A percentile compares a stretch with the other conserved stretches of the same genome.
Evolutionary conservation across 2,797 vertebrate genomes (phyloP).

Genomic region (Yasuhikotakia modesta): DNA sequence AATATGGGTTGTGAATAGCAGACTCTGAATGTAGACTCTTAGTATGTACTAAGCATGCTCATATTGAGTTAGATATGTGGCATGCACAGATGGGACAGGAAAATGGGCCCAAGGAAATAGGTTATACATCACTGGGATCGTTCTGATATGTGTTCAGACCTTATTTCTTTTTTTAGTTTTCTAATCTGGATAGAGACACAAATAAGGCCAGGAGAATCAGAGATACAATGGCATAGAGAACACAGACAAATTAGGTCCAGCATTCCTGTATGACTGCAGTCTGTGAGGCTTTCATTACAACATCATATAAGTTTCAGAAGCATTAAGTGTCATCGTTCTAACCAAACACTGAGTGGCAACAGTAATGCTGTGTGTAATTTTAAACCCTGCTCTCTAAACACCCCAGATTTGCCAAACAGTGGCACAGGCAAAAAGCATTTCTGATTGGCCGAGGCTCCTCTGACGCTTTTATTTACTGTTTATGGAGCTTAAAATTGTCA

Average conservation of each 20-base stretch:
- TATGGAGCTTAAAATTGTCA: not conserved
- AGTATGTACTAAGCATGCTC: not conserved
- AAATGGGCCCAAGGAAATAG: conserved; percentile 29
- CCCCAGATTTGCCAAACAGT: too few species aligned
- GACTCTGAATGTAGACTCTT: too few species aligned
- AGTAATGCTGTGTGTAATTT: too few species aligned
- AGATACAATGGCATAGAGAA: not conserved
- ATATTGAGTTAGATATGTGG: not conserved
- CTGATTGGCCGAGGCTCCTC: too few species aligned
- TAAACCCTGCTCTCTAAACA: too few species aligned
- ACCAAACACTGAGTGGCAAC: too few species aligned
- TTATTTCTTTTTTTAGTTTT: conserved; percentile 13
- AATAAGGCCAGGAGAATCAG: not conserved
- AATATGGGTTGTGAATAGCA: too few species aligned
- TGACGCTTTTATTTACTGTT: too few species aligned
- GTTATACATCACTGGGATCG: conserved; percentile 18
- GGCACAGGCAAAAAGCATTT: too few species aligned
- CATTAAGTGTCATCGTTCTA: too few species aligned
- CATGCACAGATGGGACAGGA: conserved; percentile 18
- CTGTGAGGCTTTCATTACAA: too few species aligned
- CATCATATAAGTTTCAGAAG: too few species aligned
- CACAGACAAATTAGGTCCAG: not conserved
- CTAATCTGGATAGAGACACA: not conserved
- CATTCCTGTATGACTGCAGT: not conserved
- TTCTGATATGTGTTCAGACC: conserved; percentile 34